phyloP scores from a whole-genome alignment of 2,888 invertebrate genomes.

The Rotaria magnacalcarata region DNA sequence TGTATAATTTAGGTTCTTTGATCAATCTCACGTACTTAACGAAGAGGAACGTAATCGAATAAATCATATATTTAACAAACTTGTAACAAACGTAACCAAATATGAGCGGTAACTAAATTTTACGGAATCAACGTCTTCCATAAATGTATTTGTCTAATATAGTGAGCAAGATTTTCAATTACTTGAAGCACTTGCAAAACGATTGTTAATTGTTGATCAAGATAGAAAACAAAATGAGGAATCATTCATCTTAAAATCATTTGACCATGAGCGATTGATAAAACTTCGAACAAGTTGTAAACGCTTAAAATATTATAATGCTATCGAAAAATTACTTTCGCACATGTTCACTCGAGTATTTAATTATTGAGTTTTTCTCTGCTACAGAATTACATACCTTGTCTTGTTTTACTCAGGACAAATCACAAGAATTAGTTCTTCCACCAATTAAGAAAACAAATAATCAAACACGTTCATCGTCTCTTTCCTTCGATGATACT shows the following conservation, averaged over 20 bases:
- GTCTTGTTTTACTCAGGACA: not conserved
- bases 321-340: not conserved
- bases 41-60: not conserved
- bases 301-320: not conserved
- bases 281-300: not conserved
- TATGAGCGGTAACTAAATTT: not conserved
- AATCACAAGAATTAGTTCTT: not conserved
- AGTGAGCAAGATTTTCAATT: constrained; percentile 35
- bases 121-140: not conserved
- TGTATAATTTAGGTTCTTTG: constrained; percentile 1
- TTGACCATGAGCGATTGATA: not conserved
- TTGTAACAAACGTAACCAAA: not conserved
- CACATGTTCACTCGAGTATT: not conserved
- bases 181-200: constrained; percentile 19
- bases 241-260: not conserved
- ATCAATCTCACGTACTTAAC: not conserved
- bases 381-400: too few species aligned
- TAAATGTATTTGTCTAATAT: not conserved
- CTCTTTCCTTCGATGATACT: not conserved
- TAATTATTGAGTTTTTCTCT: too few species aligned
- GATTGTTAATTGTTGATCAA: not conserved
- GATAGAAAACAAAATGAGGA: not conserved
- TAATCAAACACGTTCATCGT: not conserved
- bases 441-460: constrained; percentile 1
- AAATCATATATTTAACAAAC: constrained; percentile 11